Conservation (phyloP, 2,888 invertebrate genomes). For the Tetrapedia diversipes region DNA sequence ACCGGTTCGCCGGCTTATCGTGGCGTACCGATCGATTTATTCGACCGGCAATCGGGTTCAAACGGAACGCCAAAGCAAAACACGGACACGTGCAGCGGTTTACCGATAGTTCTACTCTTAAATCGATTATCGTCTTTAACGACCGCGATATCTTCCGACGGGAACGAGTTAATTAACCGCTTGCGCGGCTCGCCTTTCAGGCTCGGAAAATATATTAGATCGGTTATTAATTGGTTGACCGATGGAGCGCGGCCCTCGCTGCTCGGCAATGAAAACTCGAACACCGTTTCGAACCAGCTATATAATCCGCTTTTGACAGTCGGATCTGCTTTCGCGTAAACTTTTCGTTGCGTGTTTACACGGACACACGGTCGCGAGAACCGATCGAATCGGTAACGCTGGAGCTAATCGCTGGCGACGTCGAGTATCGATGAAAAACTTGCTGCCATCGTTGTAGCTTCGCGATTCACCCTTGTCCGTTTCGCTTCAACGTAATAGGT, state of each 20-base stretch:
- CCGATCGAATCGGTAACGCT: conserved; percentile 1
- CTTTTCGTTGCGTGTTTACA: neutral
- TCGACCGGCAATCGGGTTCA: neutral
- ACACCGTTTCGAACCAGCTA: neutral
- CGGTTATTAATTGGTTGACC: conserved; percentile 8
- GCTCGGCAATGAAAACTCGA: neutral
- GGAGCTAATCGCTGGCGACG: neutral
- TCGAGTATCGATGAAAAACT: neutral
- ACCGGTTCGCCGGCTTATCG: conserved; percentile 9
- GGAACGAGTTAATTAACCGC: no score
- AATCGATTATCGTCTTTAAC: no score
- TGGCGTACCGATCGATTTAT: neutral
- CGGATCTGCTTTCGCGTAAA: neutral
- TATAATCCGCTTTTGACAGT: conserved; percentile 1
- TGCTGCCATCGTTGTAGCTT: no score
- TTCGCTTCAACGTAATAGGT: no score
- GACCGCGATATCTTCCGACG: no score
- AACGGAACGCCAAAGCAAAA: neutral
- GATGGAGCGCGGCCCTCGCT: no score
- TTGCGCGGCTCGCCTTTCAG: neutral
- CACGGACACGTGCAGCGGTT: neutral
- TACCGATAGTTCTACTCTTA: no score
- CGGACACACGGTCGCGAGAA: conserved; percentile 1
- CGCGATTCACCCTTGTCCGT: no score
- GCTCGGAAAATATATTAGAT: neutral